phyloP scores from a whole-genome alignment of 2,888 invertebrate species.

The Pollenia amentaria region DNA sequence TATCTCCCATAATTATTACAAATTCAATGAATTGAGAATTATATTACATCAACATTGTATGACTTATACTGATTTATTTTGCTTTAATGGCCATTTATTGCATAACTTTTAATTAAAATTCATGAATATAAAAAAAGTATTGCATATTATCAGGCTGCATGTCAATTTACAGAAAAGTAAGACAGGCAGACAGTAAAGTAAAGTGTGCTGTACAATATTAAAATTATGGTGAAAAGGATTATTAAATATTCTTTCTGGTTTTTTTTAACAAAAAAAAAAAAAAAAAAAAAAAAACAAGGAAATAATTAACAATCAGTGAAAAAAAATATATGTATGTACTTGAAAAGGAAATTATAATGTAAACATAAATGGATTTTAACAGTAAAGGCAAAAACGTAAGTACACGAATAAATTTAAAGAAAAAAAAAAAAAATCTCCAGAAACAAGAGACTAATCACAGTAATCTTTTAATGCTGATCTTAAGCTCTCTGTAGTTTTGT shows the following conservation, averaged over 20 bases:
- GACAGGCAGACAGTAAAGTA: neutral
- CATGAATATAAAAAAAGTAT: constrained; percentile 30
- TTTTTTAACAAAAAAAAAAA: neutral
- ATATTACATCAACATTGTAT: constrained; percentile 17
- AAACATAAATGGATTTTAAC: neutral
- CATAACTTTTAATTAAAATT: constrained; percentile 57
- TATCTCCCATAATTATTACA: neutral
- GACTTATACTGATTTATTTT: constrained; percentile 47
- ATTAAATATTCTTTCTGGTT: constrained; percentile 26
- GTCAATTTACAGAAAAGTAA: constrained; percentile 4
- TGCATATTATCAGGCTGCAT: constrained; percentile 17
- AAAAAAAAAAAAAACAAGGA: neutral
- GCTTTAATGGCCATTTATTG: constrained; percentile 50
- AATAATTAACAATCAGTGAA: constrained; percentile 35
- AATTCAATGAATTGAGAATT: neutral
- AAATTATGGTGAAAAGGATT: constrained; percentile 48
- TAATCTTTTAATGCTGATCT: no score
- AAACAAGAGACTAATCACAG: no score
- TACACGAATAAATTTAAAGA: neutral
- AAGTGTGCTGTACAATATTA: constrained; percentile 23
- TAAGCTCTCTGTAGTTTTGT: neutral
- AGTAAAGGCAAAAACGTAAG: neutral
- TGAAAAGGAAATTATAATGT: neutral
- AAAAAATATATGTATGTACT: neutral
- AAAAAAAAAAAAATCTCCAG: neutral